Percentiles rank a stretch among this genome's conserved stretches.
These are phyloP conservation scores for Microcaecilia unicolor DNA, from an alignment of 2,797 vertebrate species.

Conservation along the genomic window DNA sequence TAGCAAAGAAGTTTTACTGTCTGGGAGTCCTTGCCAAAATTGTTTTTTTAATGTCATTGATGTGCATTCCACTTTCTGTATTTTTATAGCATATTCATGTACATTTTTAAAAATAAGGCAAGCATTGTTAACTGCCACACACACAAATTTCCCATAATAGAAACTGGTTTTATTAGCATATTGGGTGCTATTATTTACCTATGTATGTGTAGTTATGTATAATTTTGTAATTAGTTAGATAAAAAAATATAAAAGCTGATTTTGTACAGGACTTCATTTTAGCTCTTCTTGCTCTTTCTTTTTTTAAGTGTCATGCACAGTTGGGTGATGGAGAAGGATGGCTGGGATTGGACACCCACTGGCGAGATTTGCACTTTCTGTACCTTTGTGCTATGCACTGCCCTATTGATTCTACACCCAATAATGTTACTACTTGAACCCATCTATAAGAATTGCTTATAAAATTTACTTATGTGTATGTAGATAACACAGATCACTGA, in stretches of 20 bases:
- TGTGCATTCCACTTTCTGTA: constrained; percentile 97
- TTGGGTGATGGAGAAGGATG: constrained; percentile 68
- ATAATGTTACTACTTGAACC: constrained; percentile 97
- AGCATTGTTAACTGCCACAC: constrained; percentile 40
- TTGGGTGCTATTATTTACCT: constrained; percentile 83
- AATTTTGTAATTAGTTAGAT: constrained; percentile 66
- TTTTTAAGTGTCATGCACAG: constrained; percentile 68
- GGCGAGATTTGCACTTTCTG: constrained; percentile 98
- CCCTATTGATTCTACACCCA: constrained; percentile 99
- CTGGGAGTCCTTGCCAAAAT: constrained; percentile 26
- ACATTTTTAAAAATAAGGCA: constrained; percentile 54
- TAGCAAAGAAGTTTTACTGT: constrained; percentile 11
- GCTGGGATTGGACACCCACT: constrained; percentile 67
- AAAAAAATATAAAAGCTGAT: constrained; percentile 53
- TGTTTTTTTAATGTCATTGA: constrained; percentile 74
- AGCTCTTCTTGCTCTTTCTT: constrained; percentile 42
- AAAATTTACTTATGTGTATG: constrained; percentile 82
- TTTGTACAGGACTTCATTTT: constrained; percentile 66
- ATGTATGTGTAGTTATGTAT: constrained; percentile 67
- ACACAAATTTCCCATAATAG: constrained; percentile 41
- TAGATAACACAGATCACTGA: constrained; percentile 83
- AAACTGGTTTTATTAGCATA: constrained; percentile 56
- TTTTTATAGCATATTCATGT: constrained; percentile 52
- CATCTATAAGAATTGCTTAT: constrained; percentile 82
- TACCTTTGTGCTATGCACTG: constrained; percentile 99